Evolutionary conservation across 2,797 vertebrate genomes (phyloP).

Genomic region (Taeniopygia guttata): DNA sequence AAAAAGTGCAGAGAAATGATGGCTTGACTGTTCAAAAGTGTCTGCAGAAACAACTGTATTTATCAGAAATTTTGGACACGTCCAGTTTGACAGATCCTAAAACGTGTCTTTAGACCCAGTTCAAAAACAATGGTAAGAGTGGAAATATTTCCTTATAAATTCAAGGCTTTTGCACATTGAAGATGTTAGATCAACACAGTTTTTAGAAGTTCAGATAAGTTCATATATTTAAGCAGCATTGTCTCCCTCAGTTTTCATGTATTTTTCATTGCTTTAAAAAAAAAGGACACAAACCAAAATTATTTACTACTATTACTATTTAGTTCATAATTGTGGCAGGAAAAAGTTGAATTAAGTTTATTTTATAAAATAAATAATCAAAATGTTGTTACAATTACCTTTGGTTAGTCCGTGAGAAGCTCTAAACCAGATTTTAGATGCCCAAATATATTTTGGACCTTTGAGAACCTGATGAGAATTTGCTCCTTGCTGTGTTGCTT

Average conservation of each 20-base stretch:
- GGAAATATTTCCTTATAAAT: not conserved
- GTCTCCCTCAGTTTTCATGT: not conserved
- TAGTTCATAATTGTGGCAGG: not conserved
- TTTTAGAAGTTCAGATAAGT: not conserved
- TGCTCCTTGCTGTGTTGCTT: not conserved
- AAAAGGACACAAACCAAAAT: fast-evolving
- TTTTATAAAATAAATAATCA: not conserved
- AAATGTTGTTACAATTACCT: not conserved
- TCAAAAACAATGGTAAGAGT: fast-evolving
- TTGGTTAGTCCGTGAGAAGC: not conserved
- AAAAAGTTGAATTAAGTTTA: not conserved
- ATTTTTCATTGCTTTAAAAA: not conserved
- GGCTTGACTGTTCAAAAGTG: not conserved
- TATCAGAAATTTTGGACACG: not conserved
- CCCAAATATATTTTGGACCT: not conserved
- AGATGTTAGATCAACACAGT: not conserved
- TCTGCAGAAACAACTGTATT: fast-evolving
- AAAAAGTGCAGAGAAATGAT: not conserved
- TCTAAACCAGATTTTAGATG: not conserved
- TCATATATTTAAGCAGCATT: not conserved
- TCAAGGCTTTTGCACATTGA: not conserved
- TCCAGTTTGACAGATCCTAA: not conserved
- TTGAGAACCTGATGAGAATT: not conserved
- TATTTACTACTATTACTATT: not conserved
- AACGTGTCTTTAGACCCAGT: not conserved